phyloP scores from a whole-genome alignment of 1,140 invertebrate species.

The Cotesia glomerata region DNA sequence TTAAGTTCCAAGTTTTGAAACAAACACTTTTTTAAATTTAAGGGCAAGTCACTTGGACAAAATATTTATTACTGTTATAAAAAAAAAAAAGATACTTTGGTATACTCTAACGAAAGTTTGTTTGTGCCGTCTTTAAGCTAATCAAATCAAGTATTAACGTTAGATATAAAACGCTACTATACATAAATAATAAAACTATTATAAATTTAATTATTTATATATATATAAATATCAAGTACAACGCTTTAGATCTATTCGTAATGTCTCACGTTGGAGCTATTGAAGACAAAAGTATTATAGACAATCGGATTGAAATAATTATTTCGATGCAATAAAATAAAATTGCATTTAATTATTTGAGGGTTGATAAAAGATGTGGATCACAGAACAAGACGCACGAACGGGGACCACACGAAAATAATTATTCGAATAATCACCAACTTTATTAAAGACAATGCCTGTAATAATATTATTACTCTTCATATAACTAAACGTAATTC shows the following conservation, averaged over 20 bases:
- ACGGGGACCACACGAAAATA: slow-evolving; percentile 21
- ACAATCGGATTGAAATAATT: slow-evolving; percentile 13
- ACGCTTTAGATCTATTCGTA: slow-evolving; percentile 13
- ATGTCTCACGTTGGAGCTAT: slow-evolving; percentile 18
- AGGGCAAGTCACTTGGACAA: no score
- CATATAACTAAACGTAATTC: not conserved
- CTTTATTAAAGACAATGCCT: not conserved
- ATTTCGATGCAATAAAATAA: not conserved
- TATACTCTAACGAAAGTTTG: not conserved
- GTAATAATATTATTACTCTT: not conserved
- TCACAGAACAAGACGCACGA: not conserved
- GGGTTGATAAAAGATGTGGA: not conserved
- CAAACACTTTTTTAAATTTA: no score
- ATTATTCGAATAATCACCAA: slow-evolving; percentile 16
- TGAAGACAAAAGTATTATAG: not conserved
- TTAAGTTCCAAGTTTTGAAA: no score
- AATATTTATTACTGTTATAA: no score
- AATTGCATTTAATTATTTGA: not conserved
- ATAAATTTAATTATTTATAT: no score
- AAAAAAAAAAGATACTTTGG: no score
- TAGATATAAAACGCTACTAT: not conserved
- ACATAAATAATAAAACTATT: no score
- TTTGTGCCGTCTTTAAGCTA: slow-evolving; percentile 11
- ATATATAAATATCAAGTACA: no score
- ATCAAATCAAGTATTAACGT: slow-evolving; percentile 6